phyloP scores from a whole-genome alignment of 1,140 invertebrate species.

The Muscidifurax raptorellus region DNA sequence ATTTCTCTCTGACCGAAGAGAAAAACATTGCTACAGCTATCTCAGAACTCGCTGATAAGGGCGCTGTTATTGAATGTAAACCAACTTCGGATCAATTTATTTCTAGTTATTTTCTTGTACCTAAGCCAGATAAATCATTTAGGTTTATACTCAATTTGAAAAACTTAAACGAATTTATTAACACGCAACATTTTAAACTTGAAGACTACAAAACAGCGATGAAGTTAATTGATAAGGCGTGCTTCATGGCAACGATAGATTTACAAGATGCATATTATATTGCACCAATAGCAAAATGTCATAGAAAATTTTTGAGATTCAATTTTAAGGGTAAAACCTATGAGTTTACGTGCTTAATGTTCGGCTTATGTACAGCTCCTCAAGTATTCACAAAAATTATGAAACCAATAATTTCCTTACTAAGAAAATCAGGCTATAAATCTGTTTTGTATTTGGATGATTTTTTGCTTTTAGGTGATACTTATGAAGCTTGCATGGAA shows the following conservation, averaged over 20 bases:
- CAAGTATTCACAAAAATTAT: slow-evolving; percentile 33
- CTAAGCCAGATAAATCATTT: not conserved
- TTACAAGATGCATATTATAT: no score
- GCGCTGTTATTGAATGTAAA: slow-evolving; percentile 28
- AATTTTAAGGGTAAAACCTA: not conserved
- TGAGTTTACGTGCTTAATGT: slow-evolving; percentile 25
- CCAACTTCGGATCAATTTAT: not conserved
- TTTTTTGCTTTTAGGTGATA: not conserved
- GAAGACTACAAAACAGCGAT: slow-evolving; percentile 28
- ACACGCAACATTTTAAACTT: slow-evolving; percentile 7
- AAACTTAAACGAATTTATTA: slow-evolving; percentile 26
- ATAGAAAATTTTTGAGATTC: slow-evolving; percentile 34
- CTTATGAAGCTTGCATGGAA: no score
- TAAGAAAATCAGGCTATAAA: not conserved
- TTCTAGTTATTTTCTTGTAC: not conserved
- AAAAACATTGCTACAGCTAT: not conserved
- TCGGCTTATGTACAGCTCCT: slow-evolving; percentile 10
- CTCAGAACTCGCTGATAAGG: slow-evolving; percentile 10
- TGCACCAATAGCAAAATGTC: not conserved
- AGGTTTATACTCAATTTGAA: slow-evolving; percentile 20
- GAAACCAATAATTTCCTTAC: not conserved
- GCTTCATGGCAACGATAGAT: slow-evolving; percentile 15
- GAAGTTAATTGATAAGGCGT: slow-evolving; percentile 8
- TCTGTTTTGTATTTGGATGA: slow-evolving; percentile 27
- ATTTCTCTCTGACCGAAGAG: not conserved